Conservation (phyloP, 2,888 invertebrate species). For the Teleiodes luculella region DNA sequence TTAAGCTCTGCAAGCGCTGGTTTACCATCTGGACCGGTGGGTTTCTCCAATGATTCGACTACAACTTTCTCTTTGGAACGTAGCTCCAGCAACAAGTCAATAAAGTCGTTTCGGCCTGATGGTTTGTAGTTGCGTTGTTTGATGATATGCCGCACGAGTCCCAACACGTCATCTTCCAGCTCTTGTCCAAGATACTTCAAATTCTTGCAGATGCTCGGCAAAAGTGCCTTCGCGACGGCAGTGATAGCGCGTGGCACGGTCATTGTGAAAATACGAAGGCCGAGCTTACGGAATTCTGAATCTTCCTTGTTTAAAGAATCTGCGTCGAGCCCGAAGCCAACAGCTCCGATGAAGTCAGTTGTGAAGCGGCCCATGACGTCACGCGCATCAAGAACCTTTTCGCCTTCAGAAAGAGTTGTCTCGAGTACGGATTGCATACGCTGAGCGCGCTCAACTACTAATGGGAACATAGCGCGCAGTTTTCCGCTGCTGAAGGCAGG, state of each 20-base stretch:
- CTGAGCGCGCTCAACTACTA: constrained; percentile 34
- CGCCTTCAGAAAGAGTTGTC: not conserved
- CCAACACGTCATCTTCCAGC: constrained; percentile 7
- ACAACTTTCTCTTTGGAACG: not conserved
- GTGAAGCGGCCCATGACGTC: constrained; percentile 30
- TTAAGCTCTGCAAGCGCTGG: not conserved
- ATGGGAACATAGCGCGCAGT: constrained; percentile 40
- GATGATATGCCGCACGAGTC: constrained; percentile 18
- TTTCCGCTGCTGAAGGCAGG: constrained; percentile 37
- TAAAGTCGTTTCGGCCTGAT: constrained; percentile 30
- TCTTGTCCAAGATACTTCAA: not conserved
- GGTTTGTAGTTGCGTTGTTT: constrained; percentile 26
- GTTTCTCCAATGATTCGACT: not conserved
- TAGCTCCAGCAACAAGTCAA: constrained; percentile 23
- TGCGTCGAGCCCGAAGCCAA: constrained; percentile 27
- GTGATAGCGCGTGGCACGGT: not conserved
- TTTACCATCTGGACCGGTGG: not conserved
- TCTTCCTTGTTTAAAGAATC: constrained; percentile 25
- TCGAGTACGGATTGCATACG: constrained; percentile 25
- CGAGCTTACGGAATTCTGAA: constrained; percentile 26
- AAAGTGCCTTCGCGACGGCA: constrained; percentile 4
- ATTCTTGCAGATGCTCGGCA: constrained; percentile 3
- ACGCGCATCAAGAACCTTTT: constrained; percentile 30
- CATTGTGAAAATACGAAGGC: constrained; percentile 21
- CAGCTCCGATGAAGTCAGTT: constrained; percentile 27